These are phyloP conservation scores for Phylloscopus whistleri DNA, from an alignment of 2,113 vertebrate genomes.

Conservation along the genomic window DNA sequence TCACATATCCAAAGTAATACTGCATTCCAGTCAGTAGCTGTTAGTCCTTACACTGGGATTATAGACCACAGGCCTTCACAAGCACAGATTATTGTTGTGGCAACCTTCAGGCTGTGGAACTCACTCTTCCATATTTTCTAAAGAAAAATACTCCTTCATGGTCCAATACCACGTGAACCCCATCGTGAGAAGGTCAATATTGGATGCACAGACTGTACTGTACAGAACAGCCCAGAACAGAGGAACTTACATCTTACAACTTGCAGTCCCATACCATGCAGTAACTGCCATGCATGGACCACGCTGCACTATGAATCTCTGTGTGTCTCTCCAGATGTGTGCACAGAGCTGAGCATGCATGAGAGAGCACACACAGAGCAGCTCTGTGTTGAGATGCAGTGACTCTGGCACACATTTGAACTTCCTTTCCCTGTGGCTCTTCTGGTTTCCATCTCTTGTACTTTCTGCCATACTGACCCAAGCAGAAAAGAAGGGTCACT, in stretches of 20 bases:
- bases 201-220: background rate
- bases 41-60: background rate
- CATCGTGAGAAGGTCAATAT: background rate
- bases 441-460: background rate
- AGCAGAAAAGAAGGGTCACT: background rate
- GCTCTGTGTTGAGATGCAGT: background rate
- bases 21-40: background rate
- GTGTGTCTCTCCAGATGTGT: background rate
- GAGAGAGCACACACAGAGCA: background rate
- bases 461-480: background rate
- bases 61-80: background rate
- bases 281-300: background rate
- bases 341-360: background rate
- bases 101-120: background rate
- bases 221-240: background rate
- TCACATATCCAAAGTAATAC: background rate
- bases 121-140: background rate
- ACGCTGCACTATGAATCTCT: rapidly evolving
- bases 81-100: background rate
- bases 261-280: rapidly evolving
- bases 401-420: background rate
- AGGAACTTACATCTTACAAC: background rate
- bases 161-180: background rate
- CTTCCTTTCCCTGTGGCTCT: rapidly evolving
- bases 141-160: background rate